These are phyloP conservation scores for Dromiciops gliroides DNA, from an alignment of 2,113 vertebrate species.

Conservation along the genomic window DNA sequence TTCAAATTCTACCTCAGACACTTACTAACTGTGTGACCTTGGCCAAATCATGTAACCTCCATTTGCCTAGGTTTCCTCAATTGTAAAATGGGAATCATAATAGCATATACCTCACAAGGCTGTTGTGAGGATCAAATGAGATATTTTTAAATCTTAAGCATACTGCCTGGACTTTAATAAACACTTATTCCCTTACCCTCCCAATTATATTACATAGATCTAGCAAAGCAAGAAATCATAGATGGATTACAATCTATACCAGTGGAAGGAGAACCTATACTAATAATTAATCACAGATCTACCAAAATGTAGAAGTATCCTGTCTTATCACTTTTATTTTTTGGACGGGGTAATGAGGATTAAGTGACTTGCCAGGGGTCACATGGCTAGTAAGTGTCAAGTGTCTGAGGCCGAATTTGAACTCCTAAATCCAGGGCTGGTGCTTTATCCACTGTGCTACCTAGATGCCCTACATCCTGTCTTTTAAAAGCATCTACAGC, in stretches of 20 bases:
- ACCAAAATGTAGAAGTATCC: neutral
- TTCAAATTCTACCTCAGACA: neutral
- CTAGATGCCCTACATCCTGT: too few relatives aligned
- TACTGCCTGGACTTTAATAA: neutral
- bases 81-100: neutral
- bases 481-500: conserved; percentile 45
- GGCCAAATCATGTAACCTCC: neutral
- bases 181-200: neutral
- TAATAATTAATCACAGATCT: neutral
- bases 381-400: too few relatives aligned
- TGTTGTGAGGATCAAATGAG: neutral
- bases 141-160: neutral
- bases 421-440: too few relatives aligned
- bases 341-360: too few relatives aligned
- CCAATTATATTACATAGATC: neutral
- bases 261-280: neutral
- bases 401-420: too few relatives aligned
- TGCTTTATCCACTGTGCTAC: too few relatives aligned
- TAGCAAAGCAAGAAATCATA: neutral
- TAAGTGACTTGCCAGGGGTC: too few relatives aligned
- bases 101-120: neutral
- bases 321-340: too few relatives aligned
- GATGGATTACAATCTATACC: neutral
- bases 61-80: neutral
- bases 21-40: neutral